Base-by-base conservation (phyloP, 2,797 vertebrate genomes). In the Xerus rutilus region DNA sequence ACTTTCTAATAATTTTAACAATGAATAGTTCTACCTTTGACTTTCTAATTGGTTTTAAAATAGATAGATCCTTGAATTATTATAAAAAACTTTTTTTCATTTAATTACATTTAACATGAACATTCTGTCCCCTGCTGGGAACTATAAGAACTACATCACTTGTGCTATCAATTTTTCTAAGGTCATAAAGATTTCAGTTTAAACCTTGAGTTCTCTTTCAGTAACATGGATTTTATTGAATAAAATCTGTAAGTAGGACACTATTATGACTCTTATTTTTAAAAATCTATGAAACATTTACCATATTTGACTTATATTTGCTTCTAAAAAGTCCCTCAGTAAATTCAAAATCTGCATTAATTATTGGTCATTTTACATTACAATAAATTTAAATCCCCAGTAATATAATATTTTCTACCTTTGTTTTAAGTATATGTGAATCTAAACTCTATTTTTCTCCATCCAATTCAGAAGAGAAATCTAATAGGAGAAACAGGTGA, bases 81-180 rank as follows among this genome's bases (percentile, higher is more conserved):
- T 81, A 90, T n/a, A 87, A 82, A 54, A 2, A 7, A 15, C 13
- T 6, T 49, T 14, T 79, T 52, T 4, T 25, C 18, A 91, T 96
- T 94, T 97, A 59, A 79, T 82, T 54, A 89, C 91, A 95, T 98
- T 98, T 96, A 97, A 67, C 96, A 70, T 97, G 98, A 96, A 90
- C 52, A 95, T 97, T 96, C 98, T 98, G 98, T 91, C 98, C 98
- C 97, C 98, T 99, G 97, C 98, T 98, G 98, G 98, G 96, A 92
- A 89, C 47, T 94, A 87, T 35, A 43, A 97, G 97, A 98, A 98
- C 25, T 90, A 76, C 98, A 98, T 83, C 62, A 49, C 43, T 86
- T 86, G 25, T 72, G 10, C 20, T 30, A 5, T n/a, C n/a, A 83
- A 21, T 52, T 84, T 93, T 91, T 91, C 52, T 74, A 76, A 93